phyloP scores from a whole-genome alignment of 2,888 invertebrate genomes.

The Nyleta sp. region DNA sequence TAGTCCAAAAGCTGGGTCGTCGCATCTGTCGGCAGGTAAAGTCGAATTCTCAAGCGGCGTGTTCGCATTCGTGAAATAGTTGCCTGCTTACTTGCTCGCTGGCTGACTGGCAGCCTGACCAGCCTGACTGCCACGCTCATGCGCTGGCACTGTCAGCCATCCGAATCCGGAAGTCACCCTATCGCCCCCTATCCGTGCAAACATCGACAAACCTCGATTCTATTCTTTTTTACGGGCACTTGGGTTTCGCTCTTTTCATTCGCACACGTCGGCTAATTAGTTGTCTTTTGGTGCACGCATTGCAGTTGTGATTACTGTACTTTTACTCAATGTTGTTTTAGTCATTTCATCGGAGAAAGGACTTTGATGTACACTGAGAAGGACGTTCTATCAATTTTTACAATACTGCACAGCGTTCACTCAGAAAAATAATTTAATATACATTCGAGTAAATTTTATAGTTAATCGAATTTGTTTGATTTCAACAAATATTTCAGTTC shows the following conservation, averaged over 20 bases:
- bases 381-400: too few relatives aligned
- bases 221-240: slow-evolving; percentile 52
- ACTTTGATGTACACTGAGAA: too few relatives aligned
- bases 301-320: too few relatives aligned
- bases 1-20: slow-evolving; percentile 66
- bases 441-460: too few relatives aligned
- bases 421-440: too few relatives aligned
- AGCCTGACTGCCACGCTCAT: slow-evolving; percentile 17
- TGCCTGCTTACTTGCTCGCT: slow-evolving; percentile 65
- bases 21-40: slow-evolving; percentile 74
- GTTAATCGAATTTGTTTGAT: too few relatives aligned
- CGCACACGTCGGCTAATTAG: neutral
- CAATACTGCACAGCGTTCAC: too few relatives aligned
- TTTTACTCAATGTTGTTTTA: too few relatives aligned
- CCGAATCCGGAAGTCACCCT: slow-evolving; percentile 40
- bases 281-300: too few relatives aligned
- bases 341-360: too few relatives aligned
- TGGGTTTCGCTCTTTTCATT: slow-evolving; percentile 25
- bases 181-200: slow-evolving; percentile 7
- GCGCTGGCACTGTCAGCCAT: slow-evolving; percentile 32
- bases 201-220: slow-evolving; percentile 7
- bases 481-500: too few relatives aligned
- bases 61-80: slow-evolving; percentile 76
- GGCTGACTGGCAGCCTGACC: slow-evolving; percentile 26
- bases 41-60: slow-evolving; percentile 67